Evolutionary conservation across 2,113 vertebrate genomes (phyloP), one percentile per base, ranked within the genome.

Genomic region (Pollimyrus isidori): DNA sequence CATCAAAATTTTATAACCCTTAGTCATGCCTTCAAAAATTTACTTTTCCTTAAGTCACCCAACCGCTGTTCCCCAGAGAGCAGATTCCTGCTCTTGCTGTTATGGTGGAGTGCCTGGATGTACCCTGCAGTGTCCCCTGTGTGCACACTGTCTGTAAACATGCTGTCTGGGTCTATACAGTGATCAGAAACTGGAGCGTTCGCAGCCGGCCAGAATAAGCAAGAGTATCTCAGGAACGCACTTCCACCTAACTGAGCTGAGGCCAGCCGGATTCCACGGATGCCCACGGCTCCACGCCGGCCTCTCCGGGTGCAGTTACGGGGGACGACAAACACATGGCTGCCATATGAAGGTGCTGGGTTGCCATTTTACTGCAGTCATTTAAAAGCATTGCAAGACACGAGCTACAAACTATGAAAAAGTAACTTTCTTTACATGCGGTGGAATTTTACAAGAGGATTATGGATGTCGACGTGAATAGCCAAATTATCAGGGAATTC

Each of bases 81-180:
- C 49, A 53, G 3, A 35, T 87, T 87, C 86, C 56, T 7, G 3
- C 26, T 62, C 39, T 23, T 11, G 56, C 87, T 84, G 26, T 65
- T 62, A 9, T 65, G 53, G 21, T 89, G 83, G 45, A 69, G 62
- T 23, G n/a, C 73, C 4, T 87, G 85, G 30, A 87, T 23, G 73
- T 13, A 5, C 10, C 15, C 45, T 17, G 26, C 35, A 58, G 42
- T 26, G 35, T 50, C 17, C 9, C 45, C 49, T 86, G 10, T 26
- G 83, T 56, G 23, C 19, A 48, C 30, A 46, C 52, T 82, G 65
- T 90, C 35, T 89, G 88, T 89, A 90, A 89, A 90, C 90, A 89
- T 49, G 30, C 39, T 21, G 45, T 89, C 50, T 52, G 88, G n/a
- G 49, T 90, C 88, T 73, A 88, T 53, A 73, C n/a, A 1, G 35